A percentile compares a stretch with the other conserved stretches of the same genome.
Conservation (phyloP, 1,140 invertebrate species). For the Planococcus citri region DNA sequence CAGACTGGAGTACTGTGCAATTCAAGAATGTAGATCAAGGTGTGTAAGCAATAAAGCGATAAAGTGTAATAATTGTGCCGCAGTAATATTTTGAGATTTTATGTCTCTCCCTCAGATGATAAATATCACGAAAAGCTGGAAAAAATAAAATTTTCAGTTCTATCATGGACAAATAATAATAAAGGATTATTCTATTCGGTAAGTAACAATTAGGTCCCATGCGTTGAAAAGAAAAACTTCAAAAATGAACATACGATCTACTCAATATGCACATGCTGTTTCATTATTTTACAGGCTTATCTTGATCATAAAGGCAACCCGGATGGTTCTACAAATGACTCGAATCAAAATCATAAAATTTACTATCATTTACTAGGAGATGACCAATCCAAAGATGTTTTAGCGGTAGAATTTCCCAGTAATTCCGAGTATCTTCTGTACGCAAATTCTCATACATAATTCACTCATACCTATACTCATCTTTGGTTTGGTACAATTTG, state of each 20-base stretch:
- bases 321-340: conserved; percentile 81
- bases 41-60: conserved; percentile 34
- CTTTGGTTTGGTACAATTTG: too few relatives aligned
- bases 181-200: conserved; percentile 90
- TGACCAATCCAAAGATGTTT: conserved; percentile 74
- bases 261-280: background rate
- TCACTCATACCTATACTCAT: too few relatives aligned
- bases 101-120: conserved; percentile 44
- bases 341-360: conserved; percentile 80
- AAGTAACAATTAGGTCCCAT: too few relatives aligned
- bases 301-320: conserved; percentile 63
- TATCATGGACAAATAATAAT: conserved; percentile 92
- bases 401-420: conserved; percentile 82
- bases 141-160: conserved; percentile 79
- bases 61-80: background rate
- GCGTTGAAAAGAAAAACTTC: too few relatives aligned
- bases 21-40: conserved; percentile 64
- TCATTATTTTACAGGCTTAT: conserved; percentile 41
- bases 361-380: conserved; percentile 86
- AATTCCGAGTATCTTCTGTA: conserved; percentile 88
- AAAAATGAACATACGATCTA: background rate
- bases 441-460: too few relatives aligned
- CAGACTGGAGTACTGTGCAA: conserved; percentile 89
- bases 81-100: too few relatives aligned
- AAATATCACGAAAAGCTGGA: conserved; percentile 79